Evolutionary conservation across 2,113 vertebrate species (phyloP), one percentile per base, ranked within the genome.

Genomic region (Callionymus lyra): DNA sequence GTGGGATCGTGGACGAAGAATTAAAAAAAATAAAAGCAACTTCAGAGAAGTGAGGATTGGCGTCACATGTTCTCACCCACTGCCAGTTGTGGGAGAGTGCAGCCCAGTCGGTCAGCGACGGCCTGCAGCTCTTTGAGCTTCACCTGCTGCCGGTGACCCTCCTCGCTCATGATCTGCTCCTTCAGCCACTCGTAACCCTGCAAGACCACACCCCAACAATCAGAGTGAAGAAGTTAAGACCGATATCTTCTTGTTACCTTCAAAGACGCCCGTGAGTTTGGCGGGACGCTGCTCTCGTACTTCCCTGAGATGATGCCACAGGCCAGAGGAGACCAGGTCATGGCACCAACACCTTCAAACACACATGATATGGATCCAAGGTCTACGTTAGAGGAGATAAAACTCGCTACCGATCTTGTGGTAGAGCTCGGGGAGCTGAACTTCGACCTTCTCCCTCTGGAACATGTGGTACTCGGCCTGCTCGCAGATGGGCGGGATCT

Each of bases 401-500:
- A n/a, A n/a, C 12, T 27, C 6, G 39, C 56, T 17, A 91, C 91
- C 91, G 34, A 93, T 94, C 70, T 94, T 93, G 75, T 93, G 91
- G 81, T 89, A 93, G 38, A 94, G 88, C 59, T 93, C 90, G 0
- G 91, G 91, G 4, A 94, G 87, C 63, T 92, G 91, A 34, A 91
- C 89, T 67, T 93, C 91, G 38, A 94, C 91, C 63, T 94, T 94
- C 72, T 94, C 91, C n/a, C 91, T 81, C 76, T 94, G 90, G 72
- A 94, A 94, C 88, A 94, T 88, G 82, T 94, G 91, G 63, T 94
- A 94, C 72, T 94, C 91, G 0, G 91, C 91, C 67, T 94, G 91
- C 72, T 94, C 91, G 0, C 91, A 94, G 70, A 93, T 90, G 0
- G 91, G 91, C 0, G 91, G 90, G 66, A 91, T 91, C 57, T 92